These are phyloP conservation scores for Oncorhynchus keta DNA, from an alignment of 2,113 vertebrate genomes.

Conservation along the genomic window DNA sequence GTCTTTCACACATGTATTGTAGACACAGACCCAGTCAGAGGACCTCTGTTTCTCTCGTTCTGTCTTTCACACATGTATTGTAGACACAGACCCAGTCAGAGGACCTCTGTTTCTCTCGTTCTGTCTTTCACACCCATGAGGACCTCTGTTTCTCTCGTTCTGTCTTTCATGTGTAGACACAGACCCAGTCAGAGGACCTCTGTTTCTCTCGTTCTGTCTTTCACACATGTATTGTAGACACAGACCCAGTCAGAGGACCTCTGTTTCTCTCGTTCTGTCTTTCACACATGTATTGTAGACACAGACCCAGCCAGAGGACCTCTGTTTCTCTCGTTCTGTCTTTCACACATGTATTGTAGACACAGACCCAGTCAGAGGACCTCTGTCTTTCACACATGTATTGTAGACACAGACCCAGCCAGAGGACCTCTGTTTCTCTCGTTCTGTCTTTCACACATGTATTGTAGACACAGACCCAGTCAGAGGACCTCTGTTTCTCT, in stretches of 20 bases:
- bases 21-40: too few species aligned
- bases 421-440: background rate
- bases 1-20: background rate
- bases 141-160: background rate
- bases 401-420: too few species aligned
- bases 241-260: too few species aligned
- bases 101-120: background rate
- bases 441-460: background rate
- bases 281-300: background rate
- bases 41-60: too few species aligned
- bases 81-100: too few species aligned
- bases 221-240: background rate
- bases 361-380: too few species aligned
- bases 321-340: background rate
- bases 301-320: too few species aligned
- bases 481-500: background rate
- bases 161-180: background rate
- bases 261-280: background rate
- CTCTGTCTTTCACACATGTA: background rate
- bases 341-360: background rate
- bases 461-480: too few species aligned
- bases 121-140: background rate
- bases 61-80: background rate
- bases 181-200: too few species aligned
- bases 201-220: too few species aligned